Percentiles rank a stretch among this genome's conserved stretches.
phyloP scores from a whole-genome alignment of 2,797 vertebrate species.

The Nyctibius grandis region DNA sequence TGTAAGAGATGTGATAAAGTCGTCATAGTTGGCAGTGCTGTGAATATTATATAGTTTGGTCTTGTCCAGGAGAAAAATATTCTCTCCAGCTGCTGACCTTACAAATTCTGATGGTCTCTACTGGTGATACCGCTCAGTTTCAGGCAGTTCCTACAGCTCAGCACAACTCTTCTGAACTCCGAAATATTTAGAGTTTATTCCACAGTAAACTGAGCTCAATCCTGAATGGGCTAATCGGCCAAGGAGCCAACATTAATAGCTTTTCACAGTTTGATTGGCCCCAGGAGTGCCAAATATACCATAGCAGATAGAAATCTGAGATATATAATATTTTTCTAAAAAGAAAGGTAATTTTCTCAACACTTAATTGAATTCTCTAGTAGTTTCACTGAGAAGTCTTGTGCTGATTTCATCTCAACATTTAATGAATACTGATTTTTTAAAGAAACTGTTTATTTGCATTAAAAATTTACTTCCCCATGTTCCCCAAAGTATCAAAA shows the following conservation, averaged over 20 bases:
- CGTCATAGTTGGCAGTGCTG: not conserved
- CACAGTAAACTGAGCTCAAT: conserved; percentile 29
- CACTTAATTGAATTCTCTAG: conserved; percentile 38
- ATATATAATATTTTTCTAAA: conserved; percentile 37
- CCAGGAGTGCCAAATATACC: conserved; percentile 21
- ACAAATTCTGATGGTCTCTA: conserved; percentile 6
- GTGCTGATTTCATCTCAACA: conserved; percentile 36
- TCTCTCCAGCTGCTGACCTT: not conserved
- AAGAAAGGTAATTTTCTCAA: conserved; percentile 45
- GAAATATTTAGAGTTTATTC: conserved; percentile 20
- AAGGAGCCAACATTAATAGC: conserved; percentile 43
- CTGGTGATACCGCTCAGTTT: not conserved
- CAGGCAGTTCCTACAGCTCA: not conserved
- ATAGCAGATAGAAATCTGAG: conserved; percentile 37
- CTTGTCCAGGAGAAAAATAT: not conserved
- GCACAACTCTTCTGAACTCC: not conserved
- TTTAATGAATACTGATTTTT: conserved; percentile 65
- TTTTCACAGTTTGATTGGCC: conserved; percentile 28
- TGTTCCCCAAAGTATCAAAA: conserved; percentile 45
- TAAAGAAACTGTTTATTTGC: conserved; percentile 56
- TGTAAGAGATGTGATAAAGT: conserved; percentile 1
- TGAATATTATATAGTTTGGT: not conserved
- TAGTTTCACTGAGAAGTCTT: conserved; percentile 22
- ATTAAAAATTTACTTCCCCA: conserved; percentile 47
- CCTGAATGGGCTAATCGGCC: not conserved